Evolutionary conservation across 2,888 invertebrate genomes (phyloP), one percentile per base, ranked within the genome.

Genomic region (Acanthosoma haemorrhoidale): DNA sequence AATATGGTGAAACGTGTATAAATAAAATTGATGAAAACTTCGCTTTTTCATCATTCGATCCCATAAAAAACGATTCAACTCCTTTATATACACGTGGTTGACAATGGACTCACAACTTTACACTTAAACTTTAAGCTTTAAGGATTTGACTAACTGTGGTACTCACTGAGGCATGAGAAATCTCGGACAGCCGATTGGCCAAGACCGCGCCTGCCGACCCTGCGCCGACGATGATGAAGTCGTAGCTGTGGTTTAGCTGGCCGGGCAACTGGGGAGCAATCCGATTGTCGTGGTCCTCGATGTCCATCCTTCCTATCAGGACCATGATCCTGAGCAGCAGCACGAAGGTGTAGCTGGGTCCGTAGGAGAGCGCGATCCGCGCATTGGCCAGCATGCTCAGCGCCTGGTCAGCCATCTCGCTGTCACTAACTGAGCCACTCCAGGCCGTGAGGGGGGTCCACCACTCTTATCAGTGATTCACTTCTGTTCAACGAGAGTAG

Each of bases 151-250:
- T n/a, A n/a, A n/a, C n/a, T n/a, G n/a, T n/a, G n/a, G 3, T 32
- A 63, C 72, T 73, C 72, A 77, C 77, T 64, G 82, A 86, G 88
- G 90, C 90, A 18, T 85, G 80, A 0, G 85, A 81, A 75, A 88
- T 87, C 80, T 92, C 92, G 4, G 90, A 87, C 0, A 94, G 81
- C 29, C 93, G 76, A 74, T 87, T 88, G 0, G 94, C 94, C 68
- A 94, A 73, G 0, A 89, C 92, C 1, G 91, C 83, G 2, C 93
- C 94, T 0, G 91, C 92, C 1, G 91, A 88, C 0, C 94, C 94
- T 0, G 86, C 93, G 0, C 93, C 93, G 2, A 93, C 82, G 67
- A 92, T 84, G 5, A 92, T 84, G 76, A 92, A 92, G 79, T 93
- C 92, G 76, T 92, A 92, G 60, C 83, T 83, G 4, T 84, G 81